Percentiles rank a stretch among this genome's conserved stretches.
Conservation (phyloP, 1,140 invertebrate species). For the Danaus plexippus region DNA sequence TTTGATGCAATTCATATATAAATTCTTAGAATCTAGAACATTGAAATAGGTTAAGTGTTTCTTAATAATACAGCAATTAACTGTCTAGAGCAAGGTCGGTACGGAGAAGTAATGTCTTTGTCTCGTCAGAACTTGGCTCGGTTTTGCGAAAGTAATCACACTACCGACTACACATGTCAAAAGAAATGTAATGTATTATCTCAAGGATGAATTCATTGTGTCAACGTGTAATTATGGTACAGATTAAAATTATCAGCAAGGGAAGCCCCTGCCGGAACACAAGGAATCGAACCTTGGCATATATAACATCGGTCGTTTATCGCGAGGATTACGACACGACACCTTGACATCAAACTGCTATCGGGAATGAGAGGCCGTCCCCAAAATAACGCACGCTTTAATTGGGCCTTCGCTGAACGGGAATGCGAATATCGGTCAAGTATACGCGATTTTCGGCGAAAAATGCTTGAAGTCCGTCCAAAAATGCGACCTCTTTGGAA, state of each 20-base stretch:
- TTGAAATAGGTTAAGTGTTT: conserved; percentile 63
- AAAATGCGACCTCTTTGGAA: conserved; percentile 36
- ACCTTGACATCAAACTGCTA: conserved; percentile 68
- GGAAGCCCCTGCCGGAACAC: conserved; percentile 50
- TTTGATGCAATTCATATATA: conserved; percentile 30
- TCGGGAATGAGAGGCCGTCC: conserved; percentile 59
- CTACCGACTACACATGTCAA: no score
- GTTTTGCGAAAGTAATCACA: no score
- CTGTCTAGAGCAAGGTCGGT: conserved; percentile 50
- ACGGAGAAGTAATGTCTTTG: conserved; percentile 38
- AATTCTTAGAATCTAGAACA: conserved; percentile 44
- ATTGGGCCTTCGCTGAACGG: conserved; percentile 43
- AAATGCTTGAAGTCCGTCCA: conserved; percentile 53
- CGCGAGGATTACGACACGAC: conserved; percentile 51
- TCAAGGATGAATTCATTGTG: no score
- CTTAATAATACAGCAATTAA: conserved; percentile 63
- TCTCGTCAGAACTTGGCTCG: conserved; percentile 17
- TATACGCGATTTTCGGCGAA: conserved; percentile 41
- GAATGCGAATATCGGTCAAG: conserved; percentile 65
- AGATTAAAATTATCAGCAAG: conserved; percentile 38
- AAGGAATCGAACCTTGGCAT: conserved; percentile 49
- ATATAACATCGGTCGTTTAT: conserved; percentile 43
- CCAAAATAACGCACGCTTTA: conserved; percentile 55
- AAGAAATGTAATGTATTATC: no score
- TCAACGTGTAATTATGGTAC: no score